phyloP scores from a whole-genome alignment of 2,113 vertebrate genomes.

The Xyrauchen texanus region DNA sequence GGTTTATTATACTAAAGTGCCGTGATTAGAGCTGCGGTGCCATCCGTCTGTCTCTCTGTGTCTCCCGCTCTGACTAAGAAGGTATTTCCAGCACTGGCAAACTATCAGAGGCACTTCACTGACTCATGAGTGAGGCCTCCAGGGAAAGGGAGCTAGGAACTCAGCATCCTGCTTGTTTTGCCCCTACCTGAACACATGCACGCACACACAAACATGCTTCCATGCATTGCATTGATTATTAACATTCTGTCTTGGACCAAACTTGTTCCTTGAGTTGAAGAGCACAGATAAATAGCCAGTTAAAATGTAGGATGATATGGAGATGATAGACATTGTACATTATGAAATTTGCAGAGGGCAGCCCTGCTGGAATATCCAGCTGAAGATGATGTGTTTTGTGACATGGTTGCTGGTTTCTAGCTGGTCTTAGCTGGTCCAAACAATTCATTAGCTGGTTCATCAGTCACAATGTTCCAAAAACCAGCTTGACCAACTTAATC shows the following conservation, averaged over 20 bases:
- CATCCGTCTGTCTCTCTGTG: constrained; percentile 30
- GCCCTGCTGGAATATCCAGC: no score
- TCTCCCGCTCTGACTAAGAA: constrained; percentile 11
- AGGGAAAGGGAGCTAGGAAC: constrained; percentile 41
- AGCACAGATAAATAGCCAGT: background rate
- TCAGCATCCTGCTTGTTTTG: constrained; percentile 45
- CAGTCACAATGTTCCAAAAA: no score
- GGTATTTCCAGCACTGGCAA: constrained; percentile 34
- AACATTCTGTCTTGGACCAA: background rate
- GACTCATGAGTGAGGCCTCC: constrained; percentile 28
- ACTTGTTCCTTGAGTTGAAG: no score
- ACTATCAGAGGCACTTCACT: constrained; percentile 36
- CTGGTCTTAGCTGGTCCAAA: no score
- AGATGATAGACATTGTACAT: background rate
- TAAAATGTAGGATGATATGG: background rate
- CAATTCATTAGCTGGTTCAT: no score
- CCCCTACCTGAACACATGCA: constrained; percentile 29
- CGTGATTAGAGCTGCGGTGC: constrained; percentile 13
- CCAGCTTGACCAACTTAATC: no score
- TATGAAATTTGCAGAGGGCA: background rate
- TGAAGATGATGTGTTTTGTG: no score
- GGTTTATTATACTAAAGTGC: constrained; percentile 12
- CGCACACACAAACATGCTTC: background rate
- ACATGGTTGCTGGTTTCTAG: no score
- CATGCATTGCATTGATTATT: background rate